Evolutionary conservation across 2,797 vertebrate genomes (phyloP).

Genomic region (Heterohyrax brucei): DNA sequence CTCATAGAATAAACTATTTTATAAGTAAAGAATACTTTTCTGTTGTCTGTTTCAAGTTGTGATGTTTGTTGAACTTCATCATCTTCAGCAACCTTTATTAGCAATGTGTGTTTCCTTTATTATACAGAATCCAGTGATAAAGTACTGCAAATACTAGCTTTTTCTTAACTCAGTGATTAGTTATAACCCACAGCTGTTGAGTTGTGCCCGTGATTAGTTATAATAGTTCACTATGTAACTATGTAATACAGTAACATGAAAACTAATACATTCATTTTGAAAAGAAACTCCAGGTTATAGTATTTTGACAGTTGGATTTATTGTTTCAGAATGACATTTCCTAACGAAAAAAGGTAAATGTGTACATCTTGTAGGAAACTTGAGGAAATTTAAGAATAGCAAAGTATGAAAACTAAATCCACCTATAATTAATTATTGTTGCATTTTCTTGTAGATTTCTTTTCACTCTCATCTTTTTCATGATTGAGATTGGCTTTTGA

Average conservation of each 20-base stretch:
- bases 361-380: background rate
- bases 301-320: constrained; percentile 61
- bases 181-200: background rate
- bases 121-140: constrained; percentile 13
- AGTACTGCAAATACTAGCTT: constrained; percentile 27
- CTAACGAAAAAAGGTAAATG: constrained; percentile 50
- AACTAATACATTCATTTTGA: constrained; percentile 29
- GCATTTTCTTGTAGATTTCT: constrained; percentile 11
- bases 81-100: constrained; percentile 52
- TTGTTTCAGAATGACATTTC: constrained; percentile 59
- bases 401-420: constrained; percentile 28
- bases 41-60: constrained; percentile 25
- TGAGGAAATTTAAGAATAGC: constrained; percentile 20
- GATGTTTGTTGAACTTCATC: background rate
- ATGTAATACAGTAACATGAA: constrained; percentile 33
- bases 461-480: background rate
- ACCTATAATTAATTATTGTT: constrained; percentile 9
- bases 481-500: constrained; percentile 49
- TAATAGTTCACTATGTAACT: constrained; percentile 36
- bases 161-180: constrained; percentile 20
- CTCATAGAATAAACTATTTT: background rate
- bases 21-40: constrained; percentile 45
- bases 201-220: background rate
- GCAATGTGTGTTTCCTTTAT: constrained; percentile 30
- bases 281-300: constrained; percentile 44